Evolutionary conservation across 1,140 invertebrate genomes (phyloP), one percentile per base, ranked within the genome.

Genomic region (Euschistus heros): DNA sequence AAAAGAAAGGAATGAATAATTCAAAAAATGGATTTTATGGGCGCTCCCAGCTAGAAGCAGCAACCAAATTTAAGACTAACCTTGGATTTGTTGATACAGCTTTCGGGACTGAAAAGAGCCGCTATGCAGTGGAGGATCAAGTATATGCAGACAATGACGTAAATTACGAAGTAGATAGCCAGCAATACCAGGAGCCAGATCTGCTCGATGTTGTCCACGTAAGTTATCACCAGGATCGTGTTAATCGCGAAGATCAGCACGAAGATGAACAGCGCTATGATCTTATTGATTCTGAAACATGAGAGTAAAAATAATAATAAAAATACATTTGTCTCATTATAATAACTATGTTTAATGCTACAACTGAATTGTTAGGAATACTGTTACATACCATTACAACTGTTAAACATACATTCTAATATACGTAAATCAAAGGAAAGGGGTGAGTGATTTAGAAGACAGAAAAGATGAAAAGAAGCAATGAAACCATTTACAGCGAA

Each of bases 91-190:
- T 67, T 67, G 30, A 67, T 20, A 14, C 18, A 63, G 44, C 62
- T 44, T n/a, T 67, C 66, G 0, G 63, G 66, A 20, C 54, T 47
- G 14, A 18, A 26, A 13, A 67, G 46, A 14, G 66, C 62, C 15
- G 66, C 66, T 17, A 50, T 2, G 50, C 33, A 47, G 57, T 88
- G 86, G 69, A 89, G 75, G 37, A 80, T 76, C 5, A 71, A 62
- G 63, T 70, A 72, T 2, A 69, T 37, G 63, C 68, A 69, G 59
- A 71, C 69, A 0, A 68, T 24, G 20, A 71, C 17, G 52, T 72
- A 72, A 22, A 71, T 62, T 14, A 65, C 54, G 20, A 66, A 60
- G 63, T 71, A 72, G 3, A 69, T 33, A 1, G 46, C 24, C 2
- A 71, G 44, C 10, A 65, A 47, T 14, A 47, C 62, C 7, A 67